A percentile compares a stretch with the other conserved stretches of the same genome.
Conservation (phyloP, 2,797 vertebrate species). For the Propithecus perrieri region DNA sequence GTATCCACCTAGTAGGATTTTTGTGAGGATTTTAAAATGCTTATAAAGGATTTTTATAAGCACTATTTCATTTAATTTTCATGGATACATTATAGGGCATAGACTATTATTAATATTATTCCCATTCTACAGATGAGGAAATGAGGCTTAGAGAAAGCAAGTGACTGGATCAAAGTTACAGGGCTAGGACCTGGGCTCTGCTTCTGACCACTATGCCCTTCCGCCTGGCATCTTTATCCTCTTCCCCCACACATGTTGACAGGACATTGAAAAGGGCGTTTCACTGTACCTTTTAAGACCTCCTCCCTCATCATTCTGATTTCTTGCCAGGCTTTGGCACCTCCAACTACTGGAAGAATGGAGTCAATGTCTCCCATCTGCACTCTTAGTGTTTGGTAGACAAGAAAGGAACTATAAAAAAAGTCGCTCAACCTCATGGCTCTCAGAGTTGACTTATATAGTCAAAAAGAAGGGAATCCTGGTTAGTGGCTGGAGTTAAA, state of each 20-base stretch:
- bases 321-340: neutral
- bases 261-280: neutral
- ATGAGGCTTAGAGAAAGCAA: neutral
- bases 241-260: neutral
- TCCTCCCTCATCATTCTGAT: neutral
- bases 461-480: slow-evolving; percentile 69
- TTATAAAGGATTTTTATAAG: slow-evolving; percentile 31
- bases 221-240: neutral
- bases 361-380: neutral
- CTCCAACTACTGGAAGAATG: neutral
- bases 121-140: slow-evolving; percentile 17
- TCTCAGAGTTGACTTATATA: slow-evolving; percentile 63
- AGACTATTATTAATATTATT: neutral
- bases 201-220: neutral
- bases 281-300: neutral
- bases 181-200: neutral
- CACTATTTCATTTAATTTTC: neutral
- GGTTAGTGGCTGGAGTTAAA: slow-evolving; percentile 63
- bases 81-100: neutral
- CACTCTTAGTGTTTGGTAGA: neutral
- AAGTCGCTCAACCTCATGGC: neutral
- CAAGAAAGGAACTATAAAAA: neutral
- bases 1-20: neutral
- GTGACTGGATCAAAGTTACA: neutral
- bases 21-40: neutral